Percentiles rank a stretch among this genome's conserved stretches.
These are phyloP conservation scores for Panzeria rudis DNA, from an alignment of 2,888 invertebrate species.

Conservation along the genomic window DNA sequence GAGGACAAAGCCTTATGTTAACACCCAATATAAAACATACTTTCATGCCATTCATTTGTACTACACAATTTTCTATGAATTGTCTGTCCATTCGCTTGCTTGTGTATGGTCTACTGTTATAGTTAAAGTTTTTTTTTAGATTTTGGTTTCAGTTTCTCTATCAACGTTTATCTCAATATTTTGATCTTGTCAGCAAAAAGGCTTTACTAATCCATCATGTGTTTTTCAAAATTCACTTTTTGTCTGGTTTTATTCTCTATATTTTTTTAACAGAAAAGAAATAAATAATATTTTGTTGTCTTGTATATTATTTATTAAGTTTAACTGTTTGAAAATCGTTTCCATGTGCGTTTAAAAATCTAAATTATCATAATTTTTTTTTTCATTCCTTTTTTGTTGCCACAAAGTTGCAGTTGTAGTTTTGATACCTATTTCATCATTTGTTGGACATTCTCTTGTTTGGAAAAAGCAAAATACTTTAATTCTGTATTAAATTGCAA, in stretches of 20 bases:
- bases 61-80: constrained; percentile 23
- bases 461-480: constrained; percentile 37
- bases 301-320: constrained; percentile 54
- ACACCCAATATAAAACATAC: constrained; percentile 25
- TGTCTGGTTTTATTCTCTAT: constrained; percentile 6
- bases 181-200: constrained; percentile 71
- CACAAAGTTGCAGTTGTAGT: constrained; percentile 45
- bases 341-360: constrained; percentile 70
- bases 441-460: constrained; percentile 60
- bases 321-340: constrained; percentile 53
- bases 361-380: constrained; percentile 70
- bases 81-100: not conserved
- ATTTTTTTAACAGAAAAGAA: constrained; percentile 29
- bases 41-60: constrained; percentile 48
- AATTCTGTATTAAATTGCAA: constrained; percentile 60
- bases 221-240: constrained; percentile 43
- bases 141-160: constrained; percentile 47
- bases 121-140: constrained; percentile 19
- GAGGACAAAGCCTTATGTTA: not conserved
- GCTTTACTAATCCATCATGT: constrained; percentile 70
- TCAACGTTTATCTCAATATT: constrained; percentile 67
- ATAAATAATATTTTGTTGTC: constrained; percentile 33
- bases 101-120: constrained; percentile 58
- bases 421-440: constrained; percentile 48
- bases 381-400: constrained; percentile 19